Base-by-base conservation (phyloP, 1,140 invertebrate genomes). In the Nasonia giraulti region DNA sequence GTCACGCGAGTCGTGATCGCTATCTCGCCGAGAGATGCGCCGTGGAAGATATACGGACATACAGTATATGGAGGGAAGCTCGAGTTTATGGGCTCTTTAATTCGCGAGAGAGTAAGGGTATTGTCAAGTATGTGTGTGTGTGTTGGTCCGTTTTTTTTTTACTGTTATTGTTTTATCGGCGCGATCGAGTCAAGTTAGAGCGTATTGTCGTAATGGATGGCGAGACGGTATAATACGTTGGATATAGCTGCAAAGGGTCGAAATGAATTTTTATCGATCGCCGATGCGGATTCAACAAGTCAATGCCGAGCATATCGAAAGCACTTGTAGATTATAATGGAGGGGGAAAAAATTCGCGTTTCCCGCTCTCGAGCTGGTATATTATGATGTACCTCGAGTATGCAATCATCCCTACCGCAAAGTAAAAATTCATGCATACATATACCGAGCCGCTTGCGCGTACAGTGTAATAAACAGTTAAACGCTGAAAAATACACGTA, bases 1-100 rank as follows among this genome's bases (percentile, higher is more conserved):
- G 84, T 85, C 84, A 81, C 84, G 84, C 79, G 71, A 80, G 83
- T 44, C 27, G 68, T 11, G 76, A 84, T 84, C 11, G 71, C 75
- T 85, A 84, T 84, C 82, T 20, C 17, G 14, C 20, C 6, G 14
- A 62, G 55, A 62, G 55, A 62, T 62, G 17, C 17, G 20, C 55
- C 17, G 17, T 17, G 20, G 17, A 20, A 62, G 55, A 62, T 62
- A 62, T 62, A 40, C 7, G 7, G 4, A 40, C 7, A 40, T 40
- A 44, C 8, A 44, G 40, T 44, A 0, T 44, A 7, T 10, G n/a
- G 55, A 20, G 14, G 14, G 55, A 62, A 62, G 55, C 55, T 75
- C 68, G 74, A 47, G 6, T 37, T 77, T 83, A 47, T 23, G 62
- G 14, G 31, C 8, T 66, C 37, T 27, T 77, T 83, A 83, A 77